Evolutionary conservation across 2,888 invertebrate genomes (phyloP).

Genomic region (Chymomyza procnemis): DNA sequence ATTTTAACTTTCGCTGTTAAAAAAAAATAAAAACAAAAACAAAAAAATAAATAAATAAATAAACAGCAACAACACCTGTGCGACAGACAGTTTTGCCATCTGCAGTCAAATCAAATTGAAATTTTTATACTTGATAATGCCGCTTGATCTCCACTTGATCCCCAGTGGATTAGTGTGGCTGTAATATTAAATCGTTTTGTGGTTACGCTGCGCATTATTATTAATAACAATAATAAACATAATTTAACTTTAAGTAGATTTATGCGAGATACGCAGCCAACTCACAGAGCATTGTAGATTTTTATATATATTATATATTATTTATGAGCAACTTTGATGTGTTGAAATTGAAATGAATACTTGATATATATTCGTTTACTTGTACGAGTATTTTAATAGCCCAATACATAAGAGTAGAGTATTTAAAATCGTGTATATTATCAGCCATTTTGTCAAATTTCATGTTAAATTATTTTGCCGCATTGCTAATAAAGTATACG

Average conservation of each 20-base stretch:
- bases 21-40: background rate
- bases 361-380: background rate
- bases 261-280: slow-evolving; percentile 26
- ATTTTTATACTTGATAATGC: slow-evolving; percentile 66
- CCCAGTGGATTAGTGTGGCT: slow-evolving; percentile 71
- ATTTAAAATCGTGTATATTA: background rate
- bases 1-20: slow-evolving; percentile 50
- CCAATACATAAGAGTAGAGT: background rate
- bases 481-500: slow-evolving; percentile 57
- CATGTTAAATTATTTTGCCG: slow-evolving; percentile 57
- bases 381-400: background rate
- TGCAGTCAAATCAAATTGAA: slow-evolving; percentile 55
- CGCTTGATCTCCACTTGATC: slow-evolving; percentile 75
- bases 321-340: slow-evolving; percentile 2
- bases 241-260: slow-evolving; percentile 66
- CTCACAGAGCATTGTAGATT: background rate
- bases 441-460: background rate
- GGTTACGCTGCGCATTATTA: slow-evolving; percentile 42
- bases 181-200: slow-evolving; percentile 70
- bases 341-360: background rate
- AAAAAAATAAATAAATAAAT: no score
- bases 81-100: background rate
- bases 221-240: slow-evolving; percentile 70
- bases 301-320: background rate
- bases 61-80: background rate